These are phyloP conservation scores for Latrodectus hesperus DNA, from an alignment of 2,888 invertebrate genomes.

Conservation along the genomic window DNA sequence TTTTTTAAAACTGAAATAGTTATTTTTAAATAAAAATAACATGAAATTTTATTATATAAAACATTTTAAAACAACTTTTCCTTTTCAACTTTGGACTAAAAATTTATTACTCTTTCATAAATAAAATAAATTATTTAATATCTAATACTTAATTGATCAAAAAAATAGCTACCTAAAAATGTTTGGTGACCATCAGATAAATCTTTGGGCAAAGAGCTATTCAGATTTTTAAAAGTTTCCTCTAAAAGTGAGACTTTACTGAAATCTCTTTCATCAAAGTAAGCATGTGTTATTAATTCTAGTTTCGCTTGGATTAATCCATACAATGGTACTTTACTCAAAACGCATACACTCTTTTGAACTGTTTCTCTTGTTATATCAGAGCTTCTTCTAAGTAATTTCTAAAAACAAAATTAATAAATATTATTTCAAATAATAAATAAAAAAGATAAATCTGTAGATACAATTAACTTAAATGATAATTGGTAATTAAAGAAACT, in stretches of 20 bases:
- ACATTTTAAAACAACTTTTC: too few species aligned
- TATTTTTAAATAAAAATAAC: too few species aligned
- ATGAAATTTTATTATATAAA: too few species aligned
- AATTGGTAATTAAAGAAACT: too few species aligned
- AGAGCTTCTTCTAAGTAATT: constrained; percentile 90
- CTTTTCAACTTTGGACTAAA: too few species aligned
- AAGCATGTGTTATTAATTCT: constrained; percentile 95
- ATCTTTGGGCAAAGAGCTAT: constrained; percentile 83
- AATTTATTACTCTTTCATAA: too few species aligned
- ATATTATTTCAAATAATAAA: not conserved
- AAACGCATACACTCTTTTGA: constrained; percentile 97
- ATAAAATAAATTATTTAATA: not conserved
- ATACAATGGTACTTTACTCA: constrained; percentile 92
- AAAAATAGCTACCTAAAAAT: constrained; percentile 79
- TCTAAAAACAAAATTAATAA: constrained; percentile 78
- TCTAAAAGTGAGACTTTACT: constrained; percentile 89
- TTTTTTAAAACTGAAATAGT: too few species aligned
- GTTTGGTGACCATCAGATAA: constrained; percentile 78
- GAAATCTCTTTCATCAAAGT: constrained; percentile 96
- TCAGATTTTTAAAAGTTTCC: constrained; percentile 93
- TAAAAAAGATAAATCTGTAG: too few species aligned
- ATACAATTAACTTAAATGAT: too few species aligned
- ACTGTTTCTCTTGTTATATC: constrained; percentile 98
- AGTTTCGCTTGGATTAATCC: constrained; percentile 95
- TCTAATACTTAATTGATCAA: not conserved